Percentiles rank a stretch among this genome's conserved stretches.
These are phyloP conservation scores for Hippopotamus amphibius DNA, from an alignment of 2,113 vertebrate genomes.

Conservation along the genomic window DNA sequence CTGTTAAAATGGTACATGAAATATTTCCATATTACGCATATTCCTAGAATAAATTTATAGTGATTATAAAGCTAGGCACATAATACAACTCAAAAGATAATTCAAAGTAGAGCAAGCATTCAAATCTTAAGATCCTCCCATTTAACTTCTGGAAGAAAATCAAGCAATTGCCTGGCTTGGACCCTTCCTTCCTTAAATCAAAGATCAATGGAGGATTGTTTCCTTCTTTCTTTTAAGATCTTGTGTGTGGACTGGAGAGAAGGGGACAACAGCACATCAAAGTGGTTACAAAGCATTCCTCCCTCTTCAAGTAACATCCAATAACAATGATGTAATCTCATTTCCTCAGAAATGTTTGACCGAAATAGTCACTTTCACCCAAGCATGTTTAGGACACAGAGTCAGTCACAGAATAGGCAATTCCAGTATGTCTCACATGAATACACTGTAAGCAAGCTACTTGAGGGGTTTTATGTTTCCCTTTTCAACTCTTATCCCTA, in stretches of 20 bases:
- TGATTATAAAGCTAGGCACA: slow-evolving; percentile 84
- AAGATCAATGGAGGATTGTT: neutral
- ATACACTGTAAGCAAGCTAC: neutral
- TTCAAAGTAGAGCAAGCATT: slow-evolving; percentile 82
- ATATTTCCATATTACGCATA: slow-evolving; percentile 80
- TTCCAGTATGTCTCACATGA: neutral
- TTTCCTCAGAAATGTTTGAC: slow-evolving; percentile 53
- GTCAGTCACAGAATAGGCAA: slow-evolving; percentile 21
- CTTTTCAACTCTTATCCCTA: neutral
- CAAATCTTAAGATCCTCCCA: slow-evolving; percentile 80
- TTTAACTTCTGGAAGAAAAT: slow-evolving; percentile 74
- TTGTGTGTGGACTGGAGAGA: neutral
- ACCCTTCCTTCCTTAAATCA: slow-evolving; percentile 62
- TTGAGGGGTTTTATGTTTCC: slow-evolving; percentile 41
- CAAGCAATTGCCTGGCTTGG: slow-evolving; percentile 77
- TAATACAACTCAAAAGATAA: slow-evolving; percentile 82
- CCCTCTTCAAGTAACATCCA: slow-evolving; percentile 55
- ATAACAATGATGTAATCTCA: slow-evolving; percentile 50
- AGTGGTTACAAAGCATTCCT: slow-evolving; percentile 77
- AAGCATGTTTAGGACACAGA: slow-evolving; percentile 59
- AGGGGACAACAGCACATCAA: slow-evolving; percentile 29
- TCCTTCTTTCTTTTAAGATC: neutral
- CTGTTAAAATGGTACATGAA: slow-evolving; percentile 81
- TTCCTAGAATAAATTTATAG: slow-evolving; percentile 85
- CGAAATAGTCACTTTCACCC: slow-evolving; percentile 39